Conservation (phyloP, 1,140 invertebrate species). For the Maniola jurtina region DNA sequence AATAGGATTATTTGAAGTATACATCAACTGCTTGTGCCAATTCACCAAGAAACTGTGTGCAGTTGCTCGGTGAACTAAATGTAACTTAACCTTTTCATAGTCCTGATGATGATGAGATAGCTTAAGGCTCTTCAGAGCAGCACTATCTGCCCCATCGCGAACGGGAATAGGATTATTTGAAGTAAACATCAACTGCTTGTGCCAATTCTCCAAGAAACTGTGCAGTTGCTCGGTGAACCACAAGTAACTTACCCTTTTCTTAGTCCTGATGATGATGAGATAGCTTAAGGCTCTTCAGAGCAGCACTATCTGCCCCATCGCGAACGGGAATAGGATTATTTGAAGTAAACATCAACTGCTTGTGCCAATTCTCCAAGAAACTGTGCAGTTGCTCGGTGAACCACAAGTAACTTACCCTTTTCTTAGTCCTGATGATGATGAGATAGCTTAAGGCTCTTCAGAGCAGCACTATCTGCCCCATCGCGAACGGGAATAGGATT, state of each 20-base stretch:
- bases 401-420: constrained; percentile 65
- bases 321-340: constrained; percentile 85
- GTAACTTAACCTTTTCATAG: constrained; percentile 79
- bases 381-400: constrained; percentile 58
- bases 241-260: constrained; percentile 76
- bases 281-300: constrained; percentile 83
- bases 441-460: constrained; percentile 82
- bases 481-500: constrained; percentile 84
- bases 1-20: constrained; percentile 84
- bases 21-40: constrained; percentile 83
- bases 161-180: constrained; percentile 85
- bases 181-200: constrained; percentile 81
- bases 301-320: constrained; percentile 83
- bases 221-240: neutral
- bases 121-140: constrained; percentile 83
- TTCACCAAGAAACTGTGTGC: constrained; percentile 87
- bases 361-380: constrained; percentile 89
- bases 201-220: constrained; percentile 89
- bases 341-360: constrained; percentile 80
- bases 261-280: constrained; percentile 81
- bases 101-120: constrained; percentile 83
- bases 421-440: constrained; percentile 83
- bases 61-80: neutral
- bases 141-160: constrained; percentile 83
- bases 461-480: constrained; percentile 84